These are phyloP conservation scores for Paraplagusia blochii DNA, from an alignment of 2,113 vertebrate genomes.

Conservation along the genomic window DNA sequence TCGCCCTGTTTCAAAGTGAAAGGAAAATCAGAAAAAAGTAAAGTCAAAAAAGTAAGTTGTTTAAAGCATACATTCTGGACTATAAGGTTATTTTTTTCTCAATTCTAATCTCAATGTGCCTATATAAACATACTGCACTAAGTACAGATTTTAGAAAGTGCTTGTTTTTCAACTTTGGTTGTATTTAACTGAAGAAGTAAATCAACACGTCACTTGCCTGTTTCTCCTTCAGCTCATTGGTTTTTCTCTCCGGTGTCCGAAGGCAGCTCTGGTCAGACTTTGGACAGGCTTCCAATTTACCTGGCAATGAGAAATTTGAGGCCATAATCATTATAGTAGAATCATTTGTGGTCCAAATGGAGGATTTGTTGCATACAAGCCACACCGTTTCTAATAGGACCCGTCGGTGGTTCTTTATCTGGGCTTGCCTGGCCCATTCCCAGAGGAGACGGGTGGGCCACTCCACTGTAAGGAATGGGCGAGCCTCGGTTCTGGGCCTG, in stretches of 20 bases:
- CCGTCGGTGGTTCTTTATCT: slow-evolving; percentile 89
- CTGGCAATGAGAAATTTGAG: slow-evolving; percentile 58
- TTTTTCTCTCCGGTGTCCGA: slow-evolving; percentile 92
- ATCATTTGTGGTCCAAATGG: not conserved
- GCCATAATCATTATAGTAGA: not conserved
- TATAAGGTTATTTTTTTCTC: too few relatives aligned
- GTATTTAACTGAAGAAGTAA: too few relatives aligned
- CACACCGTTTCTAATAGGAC: slow-evolving; percentile 86
- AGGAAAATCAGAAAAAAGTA: not conserved
- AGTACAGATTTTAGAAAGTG: too few relatives aligned
- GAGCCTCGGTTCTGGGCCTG: slow-evolving; percentile 91
- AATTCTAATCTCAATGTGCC: too few relatives aligned
- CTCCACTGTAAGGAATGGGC: slow-evolving; percentile 88
- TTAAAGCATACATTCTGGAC: too few relatives aligned
- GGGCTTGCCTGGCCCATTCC: slow-evolving; percentile 84
- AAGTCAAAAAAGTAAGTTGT: not conserved
- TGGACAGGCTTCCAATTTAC: slow-evolving; percentile 86
- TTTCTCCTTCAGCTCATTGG: slow-evolving; percentile 83
- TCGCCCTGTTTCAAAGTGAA: slow-evolving; percentile 77
- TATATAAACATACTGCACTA: too few relatives aligned
- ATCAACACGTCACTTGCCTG: slow-evolving; percentile 56
- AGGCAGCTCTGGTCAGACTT: slow-evolving; percentile 88
- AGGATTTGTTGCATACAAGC: slow-evolving; percentile 2
- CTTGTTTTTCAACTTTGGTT: too few relatives aligned
- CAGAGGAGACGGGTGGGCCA: slow-evolving; percentile 88